Evolutionary conservation across 2,797 vertebrate species (phyloP).

Genomic region (Neosilurus mollespiculum): DNA sequence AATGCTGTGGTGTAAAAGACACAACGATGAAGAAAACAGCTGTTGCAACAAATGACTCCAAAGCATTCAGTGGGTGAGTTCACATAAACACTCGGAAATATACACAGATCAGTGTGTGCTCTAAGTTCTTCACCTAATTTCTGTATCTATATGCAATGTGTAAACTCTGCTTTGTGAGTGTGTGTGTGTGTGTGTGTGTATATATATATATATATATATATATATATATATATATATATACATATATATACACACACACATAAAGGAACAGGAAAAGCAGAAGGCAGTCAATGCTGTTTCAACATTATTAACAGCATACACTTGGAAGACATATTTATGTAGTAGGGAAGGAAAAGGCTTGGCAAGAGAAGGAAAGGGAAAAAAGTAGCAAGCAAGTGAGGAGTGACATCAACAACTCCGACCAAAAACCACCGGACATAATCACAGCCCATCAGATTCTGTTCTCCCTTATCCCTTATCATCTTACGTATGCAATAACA

Average conservation of each 20-base stretch:
- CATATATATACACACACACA: no score
- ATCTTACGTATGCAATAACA: neutral
- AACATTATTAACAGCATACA: neutral
- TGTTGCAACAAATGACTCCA: slow-evolving; percentile 32
- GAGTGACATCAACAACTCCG: neutral
- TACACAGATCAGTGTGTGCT: no score
- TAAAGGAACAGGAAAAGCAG: no score
- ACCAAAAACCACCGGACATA: neutral
- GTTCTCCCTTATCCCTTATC: no score
- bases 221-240: neutral
- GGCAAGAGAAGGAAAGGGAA: neutral
- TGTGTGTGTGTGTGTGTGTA: no score
- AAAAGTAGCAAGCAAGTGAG: neutral
- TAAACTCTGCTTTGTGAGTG: no score
- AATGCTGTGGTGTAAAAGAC: slow-evolving; percentile 30
- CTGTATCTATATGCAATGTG: no score
- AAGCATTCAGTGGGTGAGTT: slow-evolving; percentile 53
- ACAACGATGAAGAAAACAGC: slow-evolving; percentile 55
- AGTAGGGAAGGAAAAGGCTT: slow-evolving; percentile 11
- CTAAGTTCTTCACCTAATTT: neutral
- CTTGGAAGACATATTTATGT: neutral
- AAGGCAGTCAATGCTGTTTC: neutral
- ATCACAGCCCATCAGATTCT: neutral
- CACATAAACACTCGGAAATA: neutral
- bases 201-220: neutral